These are phyloP conservation scores for Tinamus guttatus DNA, from an alignment of 2,113 vertebrate species.

Conservation along the genomic window DNA sequence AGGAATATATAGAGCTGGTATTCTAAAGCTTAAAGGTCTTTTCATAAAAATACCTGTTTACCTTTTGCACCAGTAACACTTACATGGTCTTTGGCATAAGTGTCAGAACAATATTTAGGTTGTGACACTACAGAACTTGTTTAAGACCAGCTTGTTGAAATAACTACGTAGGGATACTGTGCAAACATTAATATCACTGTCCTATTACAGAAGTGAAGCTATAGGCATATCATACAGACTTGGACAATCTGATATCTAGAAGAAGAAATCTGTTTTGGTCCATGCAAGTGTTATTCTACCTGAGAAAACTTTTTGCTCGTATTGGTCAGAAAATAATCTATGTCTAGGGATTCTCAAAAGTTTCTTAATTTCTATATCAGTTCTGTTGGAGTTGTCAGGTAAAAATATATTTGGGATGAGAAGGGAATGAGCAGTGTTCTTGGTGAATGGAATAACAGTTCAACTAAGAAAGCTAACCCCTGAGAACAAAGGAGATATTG, in stretches of 20 bases:
- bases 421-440: neutral
- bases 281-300: neutral
- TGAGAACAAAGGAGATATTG: neutral
- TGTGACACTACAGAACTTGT: neutral
- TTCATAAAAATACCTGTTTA: constrained; percentile 24
- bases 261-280: neutral
- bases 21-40: neutral
- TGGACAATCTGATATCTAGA: neutral
- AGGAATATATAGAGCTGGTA: neutral
- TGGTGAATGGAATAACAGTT: neutral
- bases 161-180: neutral
- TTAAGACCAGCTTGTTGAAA: neutral
- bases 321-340: neutral
- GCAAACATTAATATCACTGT: neutral
- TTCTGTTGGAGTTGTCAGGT: neutral
- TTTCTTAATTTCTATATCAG: neutral
- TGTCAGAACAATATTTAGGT: neutral
- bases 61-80: neutral
- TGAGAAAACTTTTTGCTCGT: neutral
- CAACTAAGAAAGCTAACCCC: neutral
- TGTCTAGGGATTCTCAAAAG: neutral
- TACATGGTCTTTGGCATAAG: neutral
- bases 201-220: neutral
- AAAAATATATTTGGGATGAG: neutral
- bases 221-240: neutral